Conservation (phyloP, 2,888 invertebrate species). For the Agrilus biguttatus region DNA sequence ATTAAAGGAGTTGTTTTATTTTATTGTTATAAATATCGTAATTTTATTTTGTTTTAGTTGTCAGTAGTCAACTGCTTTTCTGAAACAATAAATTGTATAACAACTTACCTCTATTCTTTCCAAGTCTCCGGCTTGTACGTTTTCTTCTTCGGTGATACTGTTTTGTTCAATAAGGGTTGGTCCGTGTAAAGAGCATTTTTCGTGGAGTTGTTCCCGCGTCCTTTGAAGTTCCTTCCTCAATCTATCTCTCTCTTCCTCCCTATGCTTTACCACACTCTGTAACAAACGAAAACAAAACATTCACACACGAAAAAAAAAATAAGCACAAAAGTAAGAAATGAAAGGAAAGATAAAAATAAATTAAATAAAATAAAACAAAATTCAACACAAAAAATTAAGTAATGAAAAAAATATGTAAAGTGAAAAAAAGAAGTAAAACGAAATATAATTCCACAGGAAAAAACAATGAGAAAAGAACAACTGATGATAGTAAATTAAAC, state of each 20-base stretch:
- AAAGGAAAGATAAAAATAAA: too few relatives aligned
- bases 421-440: too few relatives aligned
- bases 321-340: too few relatives aligned
- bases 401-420: too few relatives aligned
- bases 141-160: constrained; percentile 12
- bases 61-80: background rate
- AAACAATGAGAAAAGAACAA: too few relatives aligned
- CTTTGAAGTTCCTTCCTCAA: constrained; percentile 57
- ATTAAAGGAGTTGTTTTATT: constrained; percentile 2
- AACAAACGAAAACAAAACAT: constrained; percentile 10
- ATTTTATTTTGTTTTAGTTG: background rate
- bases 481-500: too few relatives aligned
- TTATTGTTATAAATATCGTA: too few relatives aligned
- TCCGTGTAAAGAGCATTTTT: constrained; percentile 32
- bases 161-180: constrained; percentile 9
- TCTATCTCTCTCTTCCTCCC: constrained; percentile 61
- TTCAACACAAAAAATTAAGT: too few relatives aligned
- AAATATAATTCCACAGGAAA: too few relatives aligned
- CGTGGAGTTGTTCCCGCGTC: constrained; percentile 56
- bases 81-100: background rate
- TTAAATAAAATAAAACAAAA: too few relatives aligned
- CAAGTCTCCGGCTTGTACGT: constrained; percentile 19
- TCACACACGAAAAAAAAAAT: too few relatives aligned
- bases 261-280: constrained; percentile 57
- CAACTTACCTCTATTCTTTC: constrained; percentile 22